Evolutionary conservation across 2,797 vertebrate species (phyloP).

Genomic region (Darevskia nairensis): DNA sequence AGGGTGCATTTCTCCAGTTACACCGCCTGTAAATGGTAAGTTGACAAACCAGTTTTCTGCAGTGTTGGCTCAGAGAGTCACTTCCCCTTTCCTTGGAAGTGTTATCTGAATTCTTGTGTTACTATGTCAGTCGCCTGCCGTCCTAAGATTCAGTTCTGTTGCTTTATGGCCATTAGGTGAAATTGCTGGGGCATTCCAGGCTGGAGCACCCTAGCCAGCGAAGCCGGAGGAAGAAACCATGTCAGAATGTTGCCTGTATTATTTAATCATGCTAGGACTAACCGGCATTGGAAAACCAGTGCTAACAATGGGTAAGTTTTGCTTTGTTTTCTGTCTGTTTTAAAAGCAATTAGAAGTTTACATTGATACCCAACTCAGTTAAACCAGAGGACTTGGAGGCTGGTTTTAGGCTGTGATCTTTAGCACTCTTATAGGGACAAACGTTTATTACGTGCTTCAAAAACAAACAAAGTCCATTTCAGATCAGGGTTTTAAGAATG

Average conservation of each 20-base stretch:
- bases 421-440: background rate
- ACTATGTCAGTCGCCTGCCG: conserved; percentile 37
- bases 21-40: conserved; percentile 42
- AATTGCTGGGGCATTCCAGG: background rate
- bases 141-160: background rate
- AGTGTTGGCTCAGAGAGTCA: conserved; percentile 38
- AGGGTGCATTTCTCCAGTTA: conserved; percentile 38
- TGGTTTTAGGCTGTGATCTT: background rate
- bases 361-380: background rate
- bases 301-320: conserved; percentile 63
- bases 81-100: conserved; percentile 59
- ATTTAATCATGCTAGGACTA: conserved; percentile 59
- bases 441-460: background rate
- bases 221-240: conserved; percentile 45
- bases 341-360: background rate
- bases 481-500: background rate
- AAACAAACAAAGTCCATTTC: background rate
- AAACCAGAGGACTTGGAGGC: background rate
- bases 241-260: conserved; percentile 47
- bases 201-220: accelerated
- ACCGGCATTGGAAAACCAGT: conserved; percentile 42
- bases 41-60: conserved; percentile 65
- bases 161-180: conserved; percentile 22
- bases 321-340: accelerated
- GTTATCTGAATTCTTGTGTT: conserved; percentile 47